Evolutionary conservation across 1,140 invertebrate species (phyloP).

Genomic region (Heliothis virescens): DNA sequence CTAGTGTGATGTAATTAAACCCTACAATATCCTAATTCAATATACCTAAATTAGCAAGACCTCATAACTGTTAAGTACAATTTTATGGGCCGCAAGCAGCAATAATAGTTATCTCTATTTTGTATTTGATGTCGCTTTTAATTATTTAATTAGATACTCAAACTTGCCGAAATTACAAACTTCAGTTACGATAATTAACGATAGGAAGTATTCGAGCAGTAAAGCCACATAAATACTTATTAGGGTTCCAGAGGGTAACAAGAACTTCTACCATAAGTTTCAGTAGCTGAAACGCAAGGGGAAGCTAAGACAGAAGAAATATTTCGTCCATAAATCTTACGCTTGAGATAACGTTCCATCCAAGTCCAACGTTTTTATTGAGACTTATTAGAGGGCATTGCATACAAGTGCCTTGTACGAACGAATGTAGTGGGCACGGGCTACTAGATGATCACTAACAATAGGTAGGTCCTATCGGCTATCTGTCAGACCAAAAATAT

Average conservation of each 20-base stretch:
- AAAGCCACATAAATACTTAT: neutral
- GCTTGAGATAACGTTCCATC: conserved; percentile 19
- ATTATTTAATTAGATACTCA: too few species aligned
- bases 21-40: too few species aligned
- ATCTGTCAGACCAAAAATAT: neutral
- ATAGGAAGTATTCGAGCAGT: neutral
- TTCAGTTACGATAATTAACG: too few species aligned
- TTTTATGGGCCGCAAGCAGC: too few species aligned
- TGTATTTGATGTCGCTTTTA: too few species aligned
- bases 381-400: conserved; percentile 10
- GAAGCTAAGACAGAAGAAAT: conserved; percentile 4
- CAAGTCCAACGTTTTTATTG: conserved; percentile 27
- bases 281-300: neutral
- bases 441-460: neutral
- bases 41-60: too few species aligned
- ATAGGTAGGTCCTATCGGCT: neutral
- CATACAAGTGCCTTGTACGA: neutral
- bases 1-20: too few species aligned
- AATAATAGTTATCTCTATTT: too few species aligned
- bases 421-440: neutral
- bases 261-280: conserved; percentile 5
- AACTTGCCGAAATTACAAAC: too few species aligned
- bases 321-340: conserved; percentile 16
- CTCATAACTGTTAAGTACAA: too few species aligned
- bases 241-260: neutral